Evolutionary conservation across 2,113 vertebrate species (phyloP).

Genomic region (Silurus meridionalis): DNA sequence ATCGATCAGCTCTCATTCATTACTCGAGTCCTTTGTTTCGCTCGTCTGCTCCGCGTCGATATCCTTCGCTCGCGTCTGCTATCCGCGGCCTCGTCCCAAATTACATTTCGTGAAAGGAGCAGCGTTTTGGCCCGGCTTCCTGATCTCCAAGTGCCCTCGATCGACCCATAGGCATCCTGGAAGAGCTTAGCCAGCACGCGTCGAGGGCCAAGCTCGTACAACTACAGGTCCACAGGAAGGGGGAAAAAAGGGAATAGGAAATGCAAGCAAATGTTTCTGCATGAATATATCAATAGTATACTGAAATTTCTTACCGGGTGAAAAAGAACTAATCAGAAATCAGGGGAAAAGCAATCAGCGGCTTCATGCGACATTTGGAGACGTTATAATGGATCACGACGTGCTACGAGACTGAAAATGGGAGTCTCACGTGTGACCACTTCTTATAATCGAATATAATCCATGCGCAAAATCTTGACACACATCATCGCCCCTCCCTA

Average conservation of each 20-base stretch:
- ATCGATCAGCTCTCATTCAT: background rate
- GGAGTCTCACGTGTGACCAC: no score
- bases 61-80: background rate
- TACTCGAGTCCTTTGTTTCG: background rate
- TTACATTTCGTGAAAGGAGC: constrained; percentile 22
- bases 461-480: no score
- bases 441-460: no score
- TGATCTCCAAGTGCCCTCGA: background rate
- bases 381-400: no score
- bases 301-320: no score
- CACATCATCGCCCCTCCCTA: no score
- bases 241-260: no score
- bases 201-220: background rate
- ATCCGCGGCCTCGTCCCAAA: constrained; percentile 9
- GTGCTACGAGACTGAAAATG: no score
- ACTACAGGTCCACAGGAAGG: background rate
- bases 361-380: no score
- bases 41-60: background rate
- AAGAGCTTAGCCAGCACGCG: constrained; percentile 26
- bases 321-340: no score
- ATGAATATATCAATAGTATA: no score
- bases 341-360: no score
- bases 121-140: background rate
- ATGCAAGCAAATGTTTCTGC: background rate
- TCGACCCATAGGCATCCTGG: constrained; percentile 1